Evolutionary conservation across 2,888 invertebrate genomes (phyloP).

Genomic region (Desoria tigrina): DNA sequence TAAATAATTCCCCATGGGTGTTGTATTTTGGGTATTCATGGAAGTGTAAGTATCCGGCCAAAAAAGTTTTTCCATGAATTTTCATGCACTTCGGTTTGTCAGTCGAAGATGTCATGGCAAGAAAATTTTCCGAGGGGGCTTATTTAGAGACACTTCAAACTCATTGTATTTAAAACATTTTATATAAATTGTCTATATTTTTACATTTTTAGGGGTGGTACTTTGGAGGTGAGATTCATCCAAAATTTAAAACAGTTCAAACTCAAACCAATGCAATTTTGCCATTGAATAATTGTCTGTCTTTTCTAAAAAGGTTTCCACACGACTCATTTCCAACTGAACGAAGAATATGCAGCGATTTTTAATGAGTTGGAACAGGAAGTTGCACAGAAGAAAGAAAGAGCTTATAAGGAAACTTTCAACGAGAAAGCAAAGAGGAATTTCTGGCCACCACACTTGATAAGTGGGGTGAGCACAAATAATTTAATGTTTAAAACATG

Average conservation of each 20-base stretch:
- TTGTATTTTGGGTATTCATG: too few species aligned
- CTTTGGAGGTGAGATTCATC: conserved; percentile 33
- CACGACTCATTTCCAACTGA: conserved; percentile 31
- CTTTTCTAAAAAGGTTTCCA: conserved; percentile 25
- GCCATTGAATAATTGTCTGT: too few species aligned
- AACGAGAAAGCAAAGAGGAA: conserved; percentile 34
- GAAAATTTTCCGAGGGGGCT: too few species aligned
- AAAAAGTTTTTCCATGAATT: too few species aligned
- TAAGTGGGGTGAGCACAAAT: conserved; percentile 11
- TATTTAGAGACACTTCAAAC: too few species aligned
- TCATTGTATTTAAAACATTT: too few species aligned
- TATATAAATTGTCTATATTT: background rate
- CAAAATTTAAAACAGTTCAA: too few species aligned
- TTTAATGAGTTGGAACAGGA: conserved; percentile 38
- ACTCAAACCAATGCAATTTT: too few species aligned
- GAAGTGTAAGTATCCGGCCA: too few species aligned
- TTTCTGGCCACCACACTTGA: conserved; percentile 38
- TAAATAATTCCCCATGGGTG: background rate
- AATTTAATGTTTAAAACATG: too few species aligned
- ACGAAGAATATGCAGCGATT: conserved; percentile 31
- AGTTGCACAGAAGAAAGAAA: conserved; percentile 31
- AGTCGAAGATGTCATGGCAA: too few species aligned
- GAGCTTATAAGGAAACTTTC: conserved; percentile 36
- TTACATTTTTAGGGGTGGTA: conserved; percentile 36
- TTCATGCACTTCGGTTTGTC: too few species aligned